Evolutionary conservation across 2,113 vertebrate genomes (phyloP), one percentile per base, ranked within the genome.

Genomic region (Potamarius usumacintae): DNA sequence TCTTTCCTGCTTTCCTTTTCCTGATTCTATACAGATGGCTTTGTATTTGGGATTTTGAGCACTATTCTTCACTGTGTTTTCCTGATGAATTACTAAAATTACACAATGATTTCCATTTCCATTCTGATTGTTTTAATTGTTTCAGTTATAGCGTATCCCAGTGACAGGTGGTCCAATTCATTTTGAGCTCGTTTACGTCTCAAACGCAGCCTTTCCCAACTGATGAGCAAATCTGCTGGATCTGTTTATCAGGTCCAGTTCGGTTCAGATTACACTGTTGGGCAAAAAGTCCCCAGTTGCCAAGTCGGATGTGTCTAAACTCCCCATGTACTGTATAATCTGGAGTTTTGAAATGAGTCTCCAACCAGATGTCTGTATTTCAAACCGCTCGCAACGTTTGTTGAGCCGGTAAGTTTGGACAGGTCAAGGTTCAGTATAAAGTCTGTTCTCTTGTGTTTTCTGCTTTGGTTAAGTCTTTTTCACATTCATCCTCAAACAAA

Each of bases 351-450:
- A 53, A 22, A 72, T 71, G 20, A 18, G 55, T 62, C 30, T 42
- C 20, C 53, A 27, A n/a, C 60, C 67, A 42, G 53, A 83, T 88
- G 55, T 89, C 58, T 81, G 81, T 85, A 48, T 89, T 90, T 65
- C 88, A 89, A 84, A 50, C 81, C 27, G 85, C 78, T 22, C 57
- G 81, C 20, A 80, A 69, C 81, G 88, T 89, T 79, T 77, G 85
- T 76, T 76, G 88, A 79, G 27, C 18, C 34, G 80, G 85, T 89
- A 83, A 90, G 85, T 90, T 72, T 34, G 84, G 62, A 60, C 9
- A 30, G 8, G 25, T 74, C 8, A 52, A 6, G 71, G 77, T 42
- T 34, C 15, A 5, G 50, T 11, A 6, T 78, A 3, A 67, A 79
- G 65, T 10, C 48, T 50, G 15, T 62, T 74, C 8, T 14, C 18